Conservation (phyloP, 2,888 invertebrate genomes). For the Papilio elwesi region DNA sequence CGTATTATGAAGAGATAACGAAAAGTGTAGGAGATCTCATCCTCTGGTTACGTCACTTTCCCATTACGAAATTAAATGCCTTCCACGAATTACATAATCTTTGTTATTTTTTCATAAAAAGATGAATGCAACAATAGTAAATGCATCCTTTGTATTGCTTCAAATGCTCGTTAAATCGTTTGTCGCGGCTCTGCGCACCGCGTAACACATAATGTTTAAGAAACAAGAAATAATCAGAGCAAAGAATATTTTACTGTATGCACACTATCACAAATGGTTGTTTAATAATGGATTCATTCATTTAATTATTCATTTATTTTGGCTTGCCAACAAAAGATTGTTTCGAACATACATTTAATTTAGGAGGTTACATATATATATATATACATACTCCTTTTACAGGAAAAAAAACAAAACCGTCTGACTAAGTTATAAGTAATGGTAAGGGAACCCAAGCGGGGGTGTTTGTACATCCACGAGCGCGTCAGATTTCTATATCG, state of each 20-base stretch:
- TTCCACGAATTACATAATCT: constrained; percentile 4
- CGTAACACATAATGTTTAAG: constrained; percentile 19
- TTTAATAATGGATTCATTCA: background rate
- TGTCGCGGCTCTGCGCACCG: background rate
- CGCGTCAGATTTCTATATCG: too few species aligned
- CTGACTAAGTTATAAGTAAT: too few species aligned
- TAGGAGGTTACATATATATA: too few species aligned
- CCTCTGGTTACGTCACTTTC: background rate
- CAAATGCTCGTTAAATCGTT: constrained; percentile 7
- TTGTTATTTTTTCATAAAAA: constrained; percentile 3
- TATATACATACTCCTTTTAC: too few species aligned
- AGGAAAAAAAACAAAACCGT: too few species aligned
- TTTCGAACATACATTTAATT: too few species aligned
- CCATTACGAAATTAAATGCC: background rate
- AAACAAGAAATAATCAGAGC: constrained; percentile 38
- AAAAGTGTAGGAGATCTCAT: background rate
- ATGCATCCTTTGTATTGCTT: constrained; percentile 20
- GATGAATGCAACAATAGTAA: constrained; percentile 21
- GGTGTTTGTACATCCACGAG: too few species aligned
- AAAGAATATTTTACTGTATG: constrained; percentile 10
- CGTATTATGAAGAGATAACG: background rate
- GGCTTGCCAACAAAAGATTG: background rate
- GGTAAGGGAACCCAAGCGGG: too few species aligned
- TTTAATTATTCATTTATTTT: background rate
- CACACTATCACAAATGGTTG: constrained; percentile 5